A percentile compares a stretch with the other conserved stretches of the same genome.
These are phyloP conservation scores for Drosophila ochracea DNA, from an alignment of 2,888 invertebrate species.

Conservation along the genomic window DNA sequence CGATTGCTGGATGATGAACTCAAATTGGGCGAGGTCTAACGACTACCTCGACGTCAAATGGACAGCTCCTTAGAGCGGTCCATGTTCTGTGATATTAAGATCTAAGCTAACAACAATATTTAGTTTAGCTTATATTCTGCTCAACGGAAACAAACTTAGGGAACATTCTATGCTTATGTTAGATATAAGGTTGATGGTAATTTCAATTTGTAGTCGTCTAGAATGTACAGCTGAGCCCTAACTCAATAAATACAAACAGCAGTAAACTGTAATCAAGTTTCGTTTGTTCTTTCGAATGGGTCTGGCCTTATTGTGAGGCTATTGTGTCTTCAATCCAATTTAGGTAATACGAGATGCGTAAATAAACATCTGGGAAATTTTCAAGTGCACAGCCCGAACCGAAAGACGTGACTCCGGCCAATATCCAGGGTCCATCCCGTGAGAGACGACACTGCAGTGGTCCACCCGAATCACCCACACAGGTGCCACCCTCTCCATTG, in stretches of 20 bases:
- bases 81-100: slow-evolving; percentile 66
- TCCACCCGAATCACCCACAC: slow-evolving; percentile 96
- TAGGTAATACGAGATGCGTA: slow-evolving; percentile 92
- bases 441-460: slow-evolving; percentile 92
- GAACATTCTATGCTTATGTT: slow-evolving; percentile 69
- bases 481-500: slow-evolving; percentile 94
- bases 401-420: slow-evolving; percentile 95
- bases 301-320: slow-evolving; percentile 70
- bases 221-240: slow-evolving; percentile 62
- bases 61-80: slow-evolving; percentile 6
- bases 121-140: slow-evolving; percentile 68
- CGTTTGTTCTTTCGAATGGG: slow-evolving; percentile 6
- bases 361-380: slow-evolving; percentile 95
- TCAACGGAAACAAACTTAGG: slow-evolving; percentile 77
- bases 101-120: slow-evolving; percentile 54
- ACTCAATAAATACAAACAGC: slow-evolving; percentile 62
- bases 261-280: slow-evolving; percentile 31
- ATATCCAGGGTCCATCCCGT: slow-evolving; percentile 93
- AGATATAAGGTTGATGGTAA: slow-evolving; percentile 67
- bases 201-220: slow-evolving; percentile 36
- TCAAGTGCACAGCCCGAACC: slow-evolving; percentile 96
- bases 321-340: slow-evolving; percentile 90
- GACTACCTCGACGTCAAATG: slow-evolving; percentile 33
- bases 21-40: slow-evolving; percentile 38
- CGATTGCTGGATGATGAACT: slow-evolving; percentile 42